Evolutionary conservation across 2,888 invertebrate genomes (phyloP).

Genomic region (Spicauda simplicius): DNA sequence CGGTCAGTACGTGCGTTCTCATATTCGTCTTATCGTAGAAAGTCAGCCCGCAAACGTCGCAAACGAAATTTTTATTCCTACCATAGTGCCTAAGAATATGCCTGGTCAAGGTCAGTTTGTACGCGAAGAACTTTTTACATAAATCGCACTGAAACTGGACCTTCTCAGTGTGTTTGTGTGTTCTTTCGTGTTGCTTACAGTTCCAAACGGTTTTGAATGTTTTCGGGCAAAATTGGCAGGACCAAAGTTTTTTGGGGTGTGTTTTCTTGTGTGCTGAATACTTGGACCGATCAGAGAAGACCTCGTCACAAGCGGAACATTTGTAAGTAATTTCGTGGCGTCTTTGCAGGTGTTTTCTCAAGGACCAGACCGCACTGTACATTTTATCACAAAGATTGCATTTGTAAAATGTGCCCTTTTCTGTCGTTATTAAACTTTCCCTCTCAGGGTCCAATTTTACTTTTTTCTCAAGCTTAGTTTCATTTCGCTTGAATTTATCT

Average conservation of each 20-base stretch:
- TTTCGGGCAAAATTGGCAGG: slow-evolving; percentile 39
- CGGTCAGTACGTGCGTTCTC: slow-evolving; percentile 42
- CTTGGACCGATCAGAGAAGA: too few species aligned
- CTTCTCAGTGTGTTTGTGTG: slow-evolving; percentile 36
- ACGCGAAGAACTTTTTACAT: slow-evolving; percentile 42
- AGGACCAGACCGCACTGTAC: too few species aligned
- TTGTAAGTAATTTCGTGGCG: too few species aligned
- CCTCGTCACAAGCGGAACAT: too few species aligned
- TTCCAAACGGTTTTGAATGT: not conserved
- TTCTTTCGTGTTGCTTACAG: not conserved
- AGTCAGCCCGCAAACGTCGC: slow-evolving; percentile 45
- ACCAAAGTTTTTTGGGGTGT: slow-evolving; percentile 7
- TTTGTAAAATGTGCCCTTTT: too few species aligned
- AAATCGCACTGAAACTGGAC: slow-evolving; percentile 43
- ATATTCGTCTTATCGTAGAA: slow-evolving; percentile 48
- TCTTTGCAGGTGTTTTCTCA: too few species aligned
- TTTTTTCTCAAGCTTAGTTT: too few species aligned
- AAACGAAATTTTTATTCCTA: slow-evolving; percentile 39
- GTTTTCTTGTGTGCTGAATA: too few species aligned
- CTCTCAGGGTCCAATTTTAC: too few species aligned
- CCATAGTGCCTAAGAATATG: slow-evolving; percentile 47
- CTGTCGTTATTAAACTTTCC: too few species aligned
- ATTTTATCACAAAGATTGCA: too few species aligned
- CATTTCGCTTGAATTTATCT: too few species aligned
- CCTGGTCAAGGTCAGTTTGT: slow-evolving; percentile 36